A percentile compares a stretch with the other conserved stretches of the same genome.
Conservation (phyloP, 2,113 vertebrate genomes). For the Lynx canadensis region DNA sequence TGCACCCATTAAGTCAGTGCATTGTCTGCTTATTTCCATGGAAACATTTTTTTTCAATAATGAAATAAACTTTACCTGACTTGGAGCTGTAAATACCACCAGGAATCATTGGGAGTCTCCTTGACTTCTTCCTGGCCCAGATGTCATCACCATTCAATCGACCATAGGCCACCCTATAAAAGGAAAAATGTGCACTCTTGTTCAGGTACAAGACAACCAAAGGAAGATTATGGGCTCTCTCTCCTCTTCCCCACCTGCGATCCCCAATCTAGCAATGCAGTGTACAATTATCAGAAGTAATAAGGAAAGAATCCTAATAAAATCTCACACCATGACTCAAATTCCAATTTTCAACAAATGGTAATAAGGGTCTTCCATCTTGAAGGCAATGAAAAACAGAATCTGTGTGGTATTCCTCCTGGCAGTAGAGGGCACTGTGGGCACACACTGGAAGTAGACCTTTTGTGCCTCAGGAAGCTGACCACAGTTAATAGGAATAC, state of each 20-base stretch:
- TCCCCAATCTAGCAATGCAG: background rate
- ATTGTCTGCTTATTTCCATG: background rate
- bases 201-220: background rate
- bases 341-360: background rate
- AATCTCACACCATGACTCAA: background rate
- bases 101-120: conserved; percentile 86
- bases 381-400: background rate
- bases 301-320: background rate
- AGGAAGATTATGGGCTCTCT: background rate
- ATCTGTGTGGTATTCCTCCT: background rate
- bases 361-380: background rate
- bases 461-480: background rate
- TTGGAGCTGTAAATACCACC: conserved; percentile 89
- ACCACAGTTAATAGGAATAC: background rate
- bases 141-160: background rate
- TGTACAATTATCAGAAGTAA: background rate
- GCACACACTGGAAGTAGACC: background rate
- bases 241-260: background rate
- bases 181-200: background rate
- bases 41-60: background rate
- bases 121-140: conserved; percentile 71
- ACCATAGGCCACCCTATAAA: conserved; percentile 58
- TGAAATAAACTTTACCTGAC: conserved; percentile 83
- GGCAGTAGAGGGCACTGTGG: conserved; percentile 14
- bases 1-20: background rate